phyloP scores from a whole-genome alignment of 1,140 invertebrate genomes.

The Dendrolimus kikuchii region DNA sequence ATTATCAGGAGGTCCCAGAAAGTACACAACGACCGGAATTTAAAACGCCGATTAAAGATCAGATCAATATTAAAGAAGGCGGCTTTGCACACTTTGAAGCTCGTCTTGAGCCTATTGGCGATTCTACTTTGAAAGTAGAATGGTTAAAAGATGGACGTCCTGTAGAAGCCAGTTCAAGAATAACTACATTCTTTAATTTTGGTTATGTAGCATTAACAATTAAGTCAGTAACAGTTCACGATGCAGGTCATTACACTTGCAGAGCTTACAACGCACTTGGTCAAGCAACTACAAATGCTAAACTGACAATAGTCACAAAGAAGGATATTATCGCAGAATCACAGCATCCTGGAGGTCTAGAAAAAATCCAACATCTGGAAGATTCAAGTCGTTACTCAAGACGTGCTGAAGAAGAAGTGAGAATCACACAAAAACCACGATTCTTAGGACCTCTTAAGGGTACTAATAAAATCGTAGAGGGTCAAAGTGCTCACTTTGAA shows the following conservation, averaged over 20 bases:
- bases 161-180: conserved; percentile 93
- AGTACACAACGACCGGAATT: conserved; percentile 89
- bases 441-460: conserved; percentile 91
- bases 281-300: conserved; percentile 90
- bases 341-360: conserved; percentile 88
- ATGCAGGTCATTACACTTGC: conserved; percentile 94
- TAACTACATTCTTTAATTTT: conserved; percentile 96
- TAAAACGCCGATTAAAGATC: conserved; percentile 93
- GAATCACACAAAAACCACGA: conserved; percentile 83
- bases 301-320: conserved; percentile 88
- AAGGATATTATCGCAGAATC: conserved; percentile 89
- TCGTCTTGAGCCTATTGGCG: conserved; percentile 92
- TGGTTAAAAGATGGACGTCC: conserved; percentile 96
- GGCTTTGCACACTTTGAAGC: conserved; percentile 97
- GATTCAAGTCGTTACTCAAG: conserved; percentile 82
- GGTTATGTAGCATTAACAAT: conserved; percentile 97
- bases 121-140: conserved; percentile 92
- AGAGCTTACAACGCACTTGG: conserved; percentile 90
- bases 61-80: conserved; percentile 90
- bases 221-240: conserved; percentile 91
- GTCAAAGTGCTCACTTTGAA: conserved; percentile 97
- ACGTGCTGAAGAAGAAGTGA: conserved; percentile 80
- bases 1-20: conserved; percentile 84
- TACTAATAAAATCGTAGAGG: conserved; percentile 95
- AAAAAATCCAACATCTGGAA: conserved; percentile 92